Base-by-base conservation (phyloP, 1,140 invertebrate genomes). In the Zaprionus ghesquierei region DNA sequence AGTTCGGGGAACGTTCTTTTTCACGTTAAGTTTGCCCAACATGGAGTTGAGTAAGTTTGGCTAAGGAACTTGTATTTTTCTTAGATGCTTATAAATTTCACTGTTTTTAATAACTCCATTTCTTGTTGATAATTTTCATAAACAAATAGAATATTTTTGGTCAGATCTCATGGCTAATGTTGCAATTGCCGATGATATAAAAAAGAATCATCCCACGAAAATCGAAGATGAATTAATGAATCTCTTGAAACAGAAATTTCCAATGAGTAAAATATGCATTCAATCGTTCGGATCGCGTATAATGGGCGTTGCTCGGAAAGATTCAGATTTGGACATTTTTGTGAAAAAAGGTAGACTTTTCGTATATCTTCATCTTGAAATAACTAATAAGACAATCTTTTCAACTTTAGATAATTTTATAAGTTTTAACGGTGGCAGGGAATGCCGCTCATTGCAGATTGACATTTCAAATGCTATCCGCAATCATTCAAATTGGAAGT, bases 251-350 rank as follows among this genome's bases (percentile, higher is more conserved):
- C 25, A 51, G 8, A 5, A 25, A 22, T 51, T 51, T 13, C 49
- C 49, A 51, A 25, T 6, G 13, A 23, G 2, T 15, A n/a, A 18
- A 20, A 35, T 77, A 1, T 9, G 50, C 3, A 5, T 60, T 2
- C 13, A 66, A 33, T 3, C 15, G 0, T 77, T 77, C 13, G 75
- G 75, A 4, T 78, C 76, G 4, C 68, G 76, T 0, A 27, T 58
- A 2, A 22, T 78, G 68, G 74, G 75, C 1, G 2, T 77, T 27
- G 76, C 55, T 15, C 3, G n/a, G 4, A 9, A 8, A 1, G 6
- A 35, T 9, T 78, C 75, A 0, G 75, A 78, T 10, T 31, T 77
- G 27, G 76, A 78, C 12, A 13, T 78, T 3, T 72, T 46, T 35
- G 29, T 77, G 1, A 15, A 77, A 15, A 41, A 8, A 15, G 35